Percentiles rank a stretch among this genome's conserved stretches.
These are phyloP conservation scores for Phallusia fumigata DNA, from an alignment of 23 tunicate genomes.

Conservation along the genomic window DNA sequence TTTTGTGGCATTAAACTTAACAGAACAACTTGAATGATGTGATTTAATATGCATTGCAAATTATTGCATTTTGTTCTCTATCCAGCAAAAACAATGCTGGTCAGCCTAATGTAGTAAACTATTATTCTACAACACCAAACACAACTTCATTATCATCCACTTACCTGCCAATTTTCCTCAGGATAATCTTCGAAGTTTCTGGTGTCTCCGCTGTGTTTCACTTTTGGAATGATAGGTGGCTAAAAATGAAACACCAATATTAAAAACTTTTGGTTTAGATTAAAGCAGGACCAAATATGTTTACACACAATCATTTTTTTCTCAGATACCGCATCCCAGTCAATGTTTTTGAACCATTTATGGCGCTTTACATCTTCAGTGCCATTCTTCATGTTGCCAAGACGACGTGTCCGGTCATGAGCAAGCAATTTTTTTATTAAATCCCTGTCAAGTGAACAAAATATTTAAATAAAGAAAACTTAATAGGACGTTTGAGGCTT, in stretches of 20 bases:
- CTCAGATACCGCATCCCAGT: conserved; percentile 49
- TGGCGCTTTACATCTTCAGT: conserved; percentile 54
- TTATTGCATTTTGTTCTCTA: no score
- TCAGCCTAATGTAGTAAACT: no score
- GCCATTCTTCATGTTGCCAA: conserved; percentile 70
- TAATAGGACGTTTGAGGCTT: not conserved
- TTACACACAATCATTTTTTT: conserved; percentile 39
- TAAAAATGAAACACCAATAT: no score
- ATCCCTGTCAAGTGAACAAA: conserved; percentile 24
- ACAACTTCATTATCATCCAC: no score
- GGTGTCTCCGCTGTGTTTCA: conserved; percentile 64
- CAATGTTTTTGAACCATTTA: conserved; percentile 45
- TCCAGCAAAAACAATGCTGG: no score
- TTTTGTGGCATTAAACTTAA: no score
- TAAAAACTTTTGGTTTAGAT: not conserved
- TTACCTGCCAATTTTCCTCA: conserved; percentile 69
- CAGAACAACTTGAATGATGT: no score
- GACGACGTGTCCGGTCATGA: conserved; percentile 66
- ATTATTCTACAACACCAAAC: no score
- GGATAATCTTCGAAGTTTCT: conserved; percentile 74
- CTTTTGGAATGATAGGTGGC: conserved; percentile 69
- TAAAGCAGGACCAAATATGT: no score
- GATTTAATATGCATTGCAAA: no score
- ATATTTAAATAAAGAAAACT: not conserved
- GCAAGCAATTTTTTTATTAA: conserved; percentile 33